A percentile compares a stretch with the other conserved stretches of the same genome.
Evolutionary conservation across 2,888 invertebrate genomes (phyloP).

Genomic region (Schizaphis graminum): DNA sequence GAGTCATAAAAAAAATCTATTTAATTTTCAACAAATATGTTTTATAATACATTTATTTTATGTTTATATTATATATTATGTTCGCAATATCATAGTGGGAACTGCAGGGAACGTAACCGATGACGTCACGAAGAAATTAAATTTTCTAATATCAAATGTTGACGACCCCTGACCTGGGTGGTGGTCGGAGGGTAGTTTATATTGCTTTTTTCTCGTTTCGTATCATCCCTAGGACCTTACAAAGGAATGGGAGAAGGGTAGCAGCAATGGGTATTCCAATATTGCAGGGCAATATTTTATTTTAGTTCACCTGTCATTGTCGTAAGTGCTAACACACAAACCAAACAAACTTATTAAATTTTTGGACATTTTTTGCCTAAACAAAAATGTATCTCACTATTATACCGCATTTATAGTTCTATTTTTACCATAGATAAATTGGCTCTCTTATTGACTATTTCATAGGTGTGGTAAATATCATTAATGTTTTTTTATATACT

Average conservation of each 20-base stretch:
- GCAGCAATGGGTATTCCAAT: slow-evolving; percentile 58
- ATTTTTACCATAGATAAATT: background rate
- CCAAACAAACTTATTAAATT: slow-evolving; percentile 65
- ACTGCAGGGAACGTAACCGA: background rate
- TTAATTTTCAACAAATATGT: slow-evolving; percentile 21
- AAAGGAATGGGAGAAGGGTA: slow-evolving; percentile 51
- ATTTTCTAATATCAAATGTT: slow-evolving; percentile 56
- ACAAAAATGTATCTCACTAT: slow-evolving; percentile 19
- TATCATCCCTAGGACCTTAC: slow-evolving; percentile 53
- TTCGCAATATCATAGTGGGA: background rate
- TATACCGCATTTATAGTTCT: background rate
- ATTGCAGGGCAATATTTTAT: slow-evolving; percentile 64
- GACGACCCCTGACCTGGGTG: slow-evolving; percentile 53
- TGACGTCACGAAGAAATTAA: slow-evolving; percentile 50
- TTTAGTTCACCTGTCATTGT: slow-evolving; percentile 65
- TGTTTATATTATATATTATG: slow-evolving; percentile 27
- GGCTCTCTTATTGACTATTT: background rate
- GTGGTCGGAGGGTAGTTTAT: slow-evolving; percentile 54
- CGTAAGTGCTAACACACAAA: slow-evolving; percentile 55
- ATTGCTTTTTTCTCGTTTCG: slow-evolving; percentile 64
- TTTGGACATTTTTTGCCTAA: slow-evolving; percentile 56
- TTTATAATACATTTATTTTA: slow-evolving; percentile 12
- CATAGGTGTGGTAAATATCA: slow-evolving; percentile 33
- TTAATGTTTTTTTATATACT: slow-evolving; percentile 17
- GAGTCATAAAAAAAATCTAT: slow-evolving; percentile 25